Conservation (phyloP, 1,140 invertebrate species). For the Saccostrea cuccullata region DNA sequence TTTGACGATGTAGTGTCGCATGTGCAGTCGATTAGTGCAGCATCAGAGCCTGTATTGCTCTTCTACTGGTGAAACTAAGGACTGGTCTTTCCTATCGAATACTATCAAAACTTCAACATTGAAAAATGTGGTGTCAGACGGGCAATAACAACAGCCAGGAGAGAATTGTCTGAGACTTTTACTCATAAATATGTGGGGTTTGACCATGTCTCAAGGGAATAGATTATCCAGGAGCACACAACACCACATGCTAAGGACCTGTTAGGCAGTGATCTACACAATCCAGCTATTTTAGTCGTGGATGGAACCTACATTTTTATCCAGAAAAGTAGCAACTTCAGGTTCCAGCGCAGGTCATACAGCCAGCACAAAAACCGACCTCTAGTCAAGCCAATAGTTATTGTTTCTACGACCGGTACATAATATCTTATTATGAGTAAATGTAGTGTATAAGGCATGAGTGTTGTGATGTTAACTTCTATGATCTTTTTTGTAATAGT, state of each 20-base stretch:
- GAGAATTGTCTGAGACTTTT: background rate
- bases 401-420: constrained; percentile 37
- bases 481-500: too few relatives aligned
- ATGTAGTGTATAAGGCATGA: too few relatives aligned
- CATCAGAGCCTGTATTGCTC: too few relatives aligned
- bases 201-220: background rate
- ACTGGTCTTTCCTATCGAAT: too few relatives aligned
- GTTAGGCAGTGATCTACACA: background rate
- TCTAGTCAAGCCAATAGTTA: constrained; percentile 10
- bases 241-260: constrained; percentile 18
- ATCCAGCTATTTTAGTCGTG: constrained; percentile 39
- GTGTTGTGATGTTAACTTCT: too few relatives aligned
- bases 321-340: constrained; percentile 44
- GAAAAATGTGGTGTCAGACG: too few relatives aligned
- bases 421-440: too few relatives aligned
- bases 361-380: constrained; percentile 3
- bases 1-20: too few relatives aligned
- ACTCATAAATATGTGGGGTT: background rate
- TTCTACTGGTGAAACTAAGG: too few relatives aligned
- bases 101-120: too few relatives aligned
- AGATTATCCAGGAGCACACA: constrained; percentile 22
- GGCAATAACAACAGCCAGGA: background rate
- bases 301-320: constrained; percentile 51
- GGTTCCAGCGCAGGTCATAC: constrained; percentile 42
- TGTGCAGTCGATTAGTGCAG: too few relatives aligned